A percentile compares a stretch with the other conserved stretches of the same genome.
phyloP scores from a whole-genome alignment of 2,888 invertebrate species.

The Dasysyrphus albostriatus region DNA sequence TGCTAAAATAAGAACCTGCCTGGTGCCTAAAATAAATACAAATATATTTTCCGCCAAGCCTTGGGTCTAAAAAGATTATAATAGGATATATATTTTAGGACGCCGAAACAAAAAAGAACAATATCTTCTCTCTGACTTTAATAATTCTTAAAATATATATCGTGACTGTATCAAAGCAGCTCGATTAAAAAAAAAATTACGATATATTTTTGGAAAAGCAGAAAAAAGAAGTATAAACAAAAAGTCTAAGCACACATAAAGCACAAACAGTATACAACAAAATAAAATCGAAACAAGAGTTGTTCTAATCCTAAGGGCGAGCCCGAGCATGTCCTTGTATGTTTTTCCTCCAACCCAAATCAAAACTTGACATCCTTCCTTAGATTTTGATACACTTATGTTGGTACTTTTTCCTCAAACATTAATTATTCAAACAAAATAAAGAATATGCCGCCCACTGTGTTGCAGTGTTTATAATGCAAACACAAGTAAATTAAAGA shows the following conservation, averaged over 20 bases:
- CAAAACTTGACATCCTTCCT: constrained; percentile 28
- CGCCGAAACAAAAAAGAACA: too few species aligned
- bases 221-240: constrained; percentile 15
- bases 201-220: neutral
- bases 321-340: neutral
- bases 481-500: constrained; percentile 3
- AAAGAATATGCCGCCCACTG: neutral
- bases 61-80: neutral
- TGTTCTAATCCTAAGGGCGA: neutral
- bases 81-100: too few species aligned
- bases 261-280: constrained; percentile 16
- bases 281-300: constrained; percentile 11
- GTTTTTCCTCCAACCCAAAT: constrained; percentile 12
- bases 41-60: neutral
- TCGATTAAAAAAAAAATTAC: constrained; percentile 5
- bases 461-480: neutral
- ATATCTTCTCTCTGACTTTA: neutral
- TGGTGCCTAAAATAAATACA: neutral
- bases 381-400: neutral
- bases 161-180: neutral
- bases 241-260: constrained; percentile 17
- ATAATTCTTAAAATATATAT: constrained; percentile 7
- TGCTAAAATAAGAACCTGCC: neutral
- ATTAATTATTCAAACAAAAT: constrained; percentile 22
- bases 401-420: neutral